phyloP scores from a whole-genome alignment of 1,140 invertebrate genomes.

The Hycleus cichorii region DNA sequence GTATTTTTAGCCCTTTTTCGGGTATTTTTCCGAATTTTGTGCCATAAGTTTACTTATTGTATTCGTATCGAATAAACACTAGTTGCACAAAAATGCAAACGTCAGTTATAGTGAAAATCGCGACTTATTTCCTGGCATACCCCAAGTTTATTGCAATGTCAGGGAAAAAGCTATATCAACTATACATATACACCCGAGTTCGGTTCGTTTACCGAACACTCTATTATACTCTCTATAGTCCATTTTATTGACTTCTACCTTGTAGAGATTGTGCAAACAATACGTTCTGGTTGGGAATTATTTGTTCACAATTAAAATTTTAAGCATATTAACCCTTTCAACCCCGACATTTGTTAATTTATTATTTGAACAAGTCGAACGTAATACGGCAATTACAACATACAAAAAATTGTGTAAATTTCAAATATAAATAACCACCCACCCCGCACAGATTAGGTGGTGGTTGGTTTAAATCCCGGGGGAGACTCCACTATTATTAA shows the following conservation, averaged over 20 bases:
- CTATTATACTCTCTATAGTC: not conserved
- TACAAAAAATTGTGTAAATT: not conserved
- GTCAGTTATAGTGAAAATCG: slow-evolving; percentile 3
- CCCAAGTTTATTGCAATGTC: slow-evolving; percentile 14
- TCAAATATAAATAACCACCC: too few relatives aligned
- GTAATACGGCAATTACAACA: slow-evolving; percentile 4
- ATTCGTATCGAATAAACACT: slow-evolving; percentile 9
- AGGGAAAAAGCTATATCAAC: slow-evolving; percentile 5
- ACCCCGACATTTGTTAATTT: slow-evolving; percentile 21
- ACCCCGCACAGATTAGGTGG: not conserved
- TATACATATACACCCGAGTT: not conserved
- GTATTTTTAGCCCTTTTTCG: too few relatives aligned
- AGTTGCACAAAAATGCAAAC: slow-evolving; percentile 14
- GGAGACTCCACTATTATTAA: slow-evolving; percentile 22
- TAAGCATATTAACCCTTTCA: slow-evolving; percentile 30
- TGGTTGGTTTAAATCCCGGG: not conserved
- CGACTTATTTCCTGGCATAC: slow-evolving; percentile 13
- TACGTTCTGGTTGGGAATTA: slow-evolving; percentile 6
- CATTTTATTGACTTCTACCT: slow-evolving; percentile 11
- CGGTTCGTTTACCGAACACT: slow-evolving; percentile 10
- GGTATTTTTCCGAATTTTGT: too few relatives aligned
- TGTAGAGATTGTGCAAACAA: slow-evolving; percentile 6
- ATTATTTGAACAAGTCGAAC: slow-evolving; percentile 13
- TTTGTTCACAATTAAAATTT: slow-evolving; percentile 33
- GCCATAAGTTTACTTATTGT: too few relatives aligned